Percentiles rank a stretch among this genome's conserved stretches.
These are phyloP conservation scores for Malurus leucopterus DNA, from an alignment of 2,797 vertebrate genomes.

Conservation along the genomic window DNA sequence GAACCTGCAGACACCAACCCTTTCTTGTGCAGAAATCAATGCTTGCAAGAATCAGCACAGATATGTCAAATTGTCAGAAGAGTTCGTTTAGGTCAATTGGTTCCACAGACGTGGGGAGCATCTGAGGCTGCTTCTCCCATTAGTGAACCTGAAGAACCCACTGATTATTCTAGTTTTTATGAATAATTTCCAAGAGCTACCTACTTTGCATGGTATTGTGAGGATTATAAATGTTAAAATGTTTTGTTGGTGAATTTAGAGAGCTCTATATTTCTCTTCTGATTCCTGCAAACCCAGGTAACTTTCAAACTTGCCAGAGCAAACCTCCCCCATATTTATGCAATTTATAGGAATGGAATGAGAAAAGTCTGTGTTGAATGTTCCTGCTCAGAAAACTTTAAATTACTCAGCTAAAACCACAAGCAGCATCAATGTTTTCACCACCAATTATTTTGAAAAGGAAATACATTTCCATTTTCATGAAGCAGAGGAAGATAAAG, in stretches of 20 bases:
- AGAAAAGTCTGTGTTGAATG: background rate
- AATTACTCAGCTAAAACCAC: slow-evolving; percentile 35
- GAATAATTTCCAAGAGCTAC: background rate
- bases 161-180: background rate
- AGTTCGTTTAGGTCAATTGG: background rate
- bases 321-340: background rate
- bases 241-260: background rate
- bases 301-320: background rate
- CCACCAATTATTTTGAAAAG: slow-evolving; percentile 36
- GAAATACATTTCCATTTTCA: slow-evolving; percentile 40
- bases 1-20: background rate
- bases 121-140: background rate
- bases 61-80: background rate
- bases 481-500: slow-evolving; percentile 38
- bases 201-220: background rate
- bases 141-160: background rate
- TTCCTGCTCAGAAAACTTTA: background rate
- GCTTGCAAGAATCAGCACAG: background rate
- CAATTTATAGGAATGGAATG: slow-evolving; percentile 23
- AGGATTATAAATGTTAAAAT: background rate
- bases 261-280: background rate
- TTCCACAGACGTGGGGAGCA: background rate
- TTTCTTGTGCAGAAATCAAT: background rate
- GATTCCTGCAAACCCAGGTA: background rate
- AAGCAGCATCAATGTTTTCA: slow-evolving; percentile 7